phyloP scores from a whole-genome alignment of 2,888 invertebrate species.

The Rosalia funebris region DNA sequence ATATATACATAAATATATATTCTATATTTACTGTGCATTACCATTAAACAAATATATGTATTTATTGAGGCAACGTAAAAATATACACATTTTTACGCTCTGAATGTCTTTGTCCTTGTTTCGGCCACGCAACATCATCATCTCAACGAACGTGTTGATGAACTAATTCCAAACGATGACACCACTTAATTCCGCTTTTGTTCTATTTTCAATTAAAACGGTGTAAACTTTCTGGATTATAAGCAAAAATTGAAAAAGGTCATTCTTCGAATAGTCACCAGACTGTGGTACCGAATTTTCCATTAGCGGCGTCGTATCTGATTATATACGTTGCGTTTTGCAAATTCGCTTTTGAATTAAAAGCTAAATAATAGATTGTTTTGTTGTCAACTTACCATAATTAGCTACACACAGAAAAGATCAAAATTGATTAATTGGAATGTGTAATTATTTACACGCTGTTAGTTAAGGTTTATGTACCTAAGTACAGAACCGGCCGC shows the following conservation, averaged over 20 bases:
- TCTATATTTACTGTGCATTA: not conserved
- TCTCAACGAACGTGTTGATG: conserved; percentile 41
- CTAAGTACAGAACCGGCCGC: too few species aligned
- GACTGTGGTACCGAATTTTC: conserved; percentile 29
- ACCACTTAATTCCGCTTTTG: conserved; percentile 43
- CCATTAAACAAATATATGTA: conserved; percentile 5
- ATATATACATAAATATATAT: too few species aligned
- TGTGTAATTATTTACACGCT: too few species aligned
- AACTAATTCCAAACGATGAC: conserved; percentile 47
- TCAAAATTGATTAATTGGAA: too few species aligned
- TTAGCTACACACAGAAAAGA: too few species aligned
- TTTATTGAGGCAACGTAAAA: not conserved
- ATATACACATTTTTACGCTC: conserved; percentile 45
- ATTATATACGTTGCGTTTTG: too few species aligned
- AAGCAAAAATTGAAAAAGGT: conserved; percentile 25
- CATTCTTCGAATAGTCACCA: conserved; percentile 29
- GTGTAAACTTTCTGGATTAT: conserved; percentile 31
- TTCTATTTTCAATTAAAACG: conserved; percentile 40
- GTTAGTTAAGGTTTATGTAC: too few species aligned
- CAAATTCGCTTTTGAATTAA: too few species aligned
- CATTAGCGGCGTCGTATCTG: conserved; percentile 8
- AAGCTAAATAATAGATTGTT: too few species aligned
- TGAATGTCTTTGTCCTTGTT: conserved; percentile 49
- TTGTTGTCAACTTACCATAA: too few species aligned
- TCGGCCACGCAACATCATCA: conserved; percentile 37